phyloP scores from a whole-genome alignment of 2,888 invertebrate species.

The Thera obeliscata region DNA sequence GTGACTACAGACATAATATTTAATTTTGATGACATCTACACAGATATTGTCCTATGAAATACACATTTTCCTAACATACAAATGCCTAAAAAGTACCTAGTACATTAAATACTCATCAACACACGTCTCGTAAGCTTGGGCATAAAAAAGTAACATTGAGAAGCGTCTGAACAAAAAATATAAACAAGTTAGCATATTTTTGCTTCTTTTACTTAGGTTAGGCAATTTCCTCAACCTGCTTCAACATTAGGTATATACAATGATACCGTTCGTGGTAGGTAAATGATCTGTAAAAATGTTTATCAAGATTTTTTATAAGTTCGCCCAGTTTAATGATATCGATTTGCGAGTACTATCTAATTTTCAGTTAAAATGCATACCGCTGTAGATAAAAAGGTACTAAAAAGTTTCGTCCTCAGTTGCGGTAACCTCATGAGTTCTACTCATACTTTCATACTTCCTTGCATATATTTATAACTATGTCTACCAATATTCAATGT shows the following conservation, averaged over 20 bases:
- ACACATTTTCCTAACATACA: slow-evolving; percentile 49
- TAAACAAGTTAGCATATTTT: neutral
- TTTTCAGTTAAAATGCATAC: no score
- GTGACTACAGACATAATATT: slow-evolving; percentile 30
- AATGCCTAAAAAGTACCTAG: slow-evolving; percentile 37
- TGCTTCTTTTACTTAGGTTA: neutral
- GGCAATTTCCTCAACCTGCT: neutral
- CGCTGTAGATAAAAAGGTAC: neutral
- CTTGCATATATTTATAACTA: neutral
- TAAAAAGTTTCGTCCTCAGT: slow-evolving; percentile 35
- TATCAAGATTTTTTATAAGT: neutral
- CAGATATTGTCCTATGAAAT: slow-evolving; percentile 46
- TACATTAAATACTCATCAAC: no score
- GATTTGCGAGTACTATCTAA: no score
- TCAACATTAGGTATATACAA: neutral
- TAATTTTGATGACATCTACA: slow-evolving; percentile 46
- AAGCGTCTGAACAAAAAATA: neutral
- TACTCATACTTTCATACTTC: slow-evolving; percentile 15
- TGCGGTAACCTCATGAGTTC: slow-evolving; percentile 39
- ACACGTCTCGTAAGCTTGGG: neutral
- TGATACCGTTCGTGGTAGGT: neutral
- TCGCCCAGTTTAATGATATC: neutral
- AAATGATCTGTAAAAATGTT: neutral
- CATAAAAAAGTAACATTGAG: slow-evolving; percentile 31
- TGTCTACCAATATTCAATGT: neutral